phyloP scores from a whole-genome alignment of 2,888 invertebrate species.

The Monochamus alternatus region DNA sequence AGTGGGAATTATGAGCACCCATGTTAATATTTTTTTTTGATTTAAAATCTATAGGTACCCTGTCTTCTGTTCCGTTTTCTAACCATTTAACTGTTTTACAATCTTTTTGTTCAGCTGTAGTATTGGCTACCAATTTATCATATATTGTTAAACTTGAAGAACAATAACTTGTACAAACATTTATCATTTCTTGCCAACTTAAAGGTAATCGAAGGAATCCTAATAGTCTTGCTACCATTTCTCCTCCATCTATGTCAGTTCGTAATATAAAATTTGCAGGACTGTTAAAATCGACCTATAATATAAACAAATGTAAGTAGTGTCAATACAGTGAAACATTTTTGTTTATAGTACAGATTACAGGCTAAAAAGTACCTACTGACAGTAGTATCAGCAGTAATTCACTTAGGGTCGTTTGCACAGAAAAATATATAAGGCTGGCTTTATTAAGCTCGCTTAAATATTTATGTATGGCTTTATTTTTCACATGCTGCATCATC shows the following conservation, averaged over 20 bases:
- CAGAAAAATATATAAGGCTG: too few species aligned
- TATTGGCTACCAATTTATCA: constrained; percentile 71
- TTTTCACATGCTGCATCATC: too few species aligned
- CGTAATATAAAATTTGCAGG: constrained; percentile 80
- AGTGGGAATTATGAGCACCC: constrained; percentile 75
- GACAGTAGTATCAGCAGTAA: too few species aligned
- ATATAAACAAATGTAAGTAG: not conserved
- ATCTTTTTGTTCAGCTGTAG: constrained; percentile 79
- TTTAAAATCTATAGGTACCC: constrained; percentile 71
- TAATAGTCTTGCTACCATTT: constrained; percentile 82
- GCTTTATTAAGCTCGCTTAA: too few species aligned
- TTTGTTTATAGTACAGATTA: too few species aligned
- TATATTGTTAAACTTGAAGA: constrained; percentile 79
- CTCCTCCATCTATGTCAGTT: constrained; percentile 79
- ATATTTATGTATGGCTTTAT: too few species aligned
- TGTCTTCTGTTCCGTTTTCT: constrained; percentile 58
- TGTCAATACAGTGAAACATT: too few species aligned
- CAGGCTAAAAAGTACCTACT: too few species aligned
- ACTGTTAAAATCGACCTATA: constrained; percentile 79
- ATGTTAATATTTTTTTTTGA: constrained; percentile 69
- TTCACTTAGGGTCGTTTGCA: too few species aligned
- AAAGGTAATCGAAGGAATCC: constrained; percentile 89
- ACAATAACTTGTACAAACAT: constrained; percentile 86
- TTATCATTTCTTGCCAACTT: constrained; percentile 83
- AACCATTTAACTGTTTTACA: constrained; percentile 82